phyloP scores from a whole-genome alignment of 2,888 invertebrate genomes.

The Mechanitis messenoides region DNA sequence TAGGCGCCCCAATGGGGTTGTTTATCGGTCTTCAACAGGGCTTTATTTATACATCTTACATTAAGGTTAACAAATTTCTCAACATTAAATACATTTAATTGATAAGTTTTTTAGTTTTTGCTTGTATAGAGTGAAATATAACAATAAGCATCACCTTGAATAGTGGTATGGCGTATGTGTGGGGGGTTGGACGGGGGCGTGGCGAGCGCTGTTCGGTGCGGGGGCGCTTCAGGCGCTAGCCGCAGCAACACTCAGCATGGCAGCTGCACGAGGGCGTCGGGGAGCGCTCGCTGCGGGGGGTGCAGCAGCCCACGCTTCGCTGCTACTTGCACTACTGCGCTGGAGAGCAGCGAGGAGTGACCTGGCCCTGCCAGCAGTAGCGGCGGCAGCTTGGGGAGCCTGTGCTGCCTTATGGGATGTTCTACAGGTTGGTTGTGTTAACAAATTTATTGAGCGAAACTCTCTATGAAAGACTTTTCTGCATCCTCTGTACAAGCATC shows the following conservation, averaged over 20 bases:
- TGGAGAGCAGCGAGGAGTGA: conserved; percentile 90
- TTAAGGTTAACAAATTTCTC: conserved; percentile 74
- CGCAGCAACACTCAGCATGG: conserved; percentile 87
- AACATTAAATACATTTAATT: no score
- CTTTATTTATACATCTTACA: conserved; percentile 88
- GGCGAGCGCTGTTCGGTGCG: conserved; percentile 83
- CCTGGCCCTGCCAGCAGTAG: conserved; percentile 87
- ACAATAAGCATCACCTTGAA: neutral
- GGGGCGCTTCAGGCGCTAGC: conserved; percentile 86
- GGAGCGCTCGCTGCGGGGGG: conserved; percentile 87
- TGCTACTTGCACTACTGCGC: conserved; percentile 83
- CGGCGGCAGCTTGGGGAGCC: conserved; percentile 91
- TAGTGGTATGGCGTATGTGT: conserved; percentile 91
- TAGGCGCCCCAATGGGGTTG: conserved; percentile 85
- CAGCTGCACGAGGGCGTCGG: conserved; percentile 82
- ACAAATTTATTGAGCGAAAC: neutral
- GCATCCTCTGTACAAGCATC: no score
- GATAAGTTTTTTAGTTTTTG: neutral
- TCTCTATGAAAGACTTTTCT: no score
- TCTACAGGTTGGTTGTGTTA: conserved; percentile 57
- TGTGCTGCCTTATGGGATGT: conserved; percentile 92
- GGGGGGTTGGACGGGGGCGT: conserved; percentile 84
- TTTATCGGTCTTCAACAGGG: conserved; percentile 91
- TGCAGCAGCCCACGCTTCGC: conserved; percentile 86
- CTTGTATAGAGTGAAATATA: neutral